Conservation (phyloP, 1,140 invertebrate species). For the Diorhabda elongata region DNA sequence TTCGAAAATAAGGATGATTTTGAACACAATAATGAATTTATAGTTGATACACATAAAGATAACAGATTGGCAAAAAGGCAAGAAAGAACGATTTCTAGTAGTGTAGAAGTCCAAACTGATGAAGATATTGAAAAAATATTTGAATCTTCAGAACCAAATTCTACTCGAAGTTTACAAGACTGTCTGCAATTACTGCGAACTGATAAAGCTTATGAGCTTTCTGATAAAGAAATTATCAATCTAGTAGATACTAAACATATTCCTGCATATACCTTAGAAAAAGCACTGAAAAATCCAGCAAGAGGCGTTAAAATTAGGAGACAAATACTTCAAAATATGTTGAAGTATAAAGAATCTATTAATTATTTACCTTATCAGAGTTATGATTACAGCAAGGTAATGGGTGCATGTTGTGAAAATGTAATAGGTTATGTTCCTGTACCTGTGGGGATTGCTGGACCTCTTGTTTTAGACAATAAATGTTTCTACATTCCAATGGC, state of each 20-base stretch:
- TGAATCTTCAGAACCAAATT: constrained; percentile 37
- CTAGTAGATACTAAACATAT: constrained; percentile 76
- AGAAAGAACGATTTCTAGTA: constrained; percentile 24
- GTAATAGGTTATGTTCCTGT: constrained; percentile 95
- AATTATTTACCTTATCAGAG: constrained; percentile 72
- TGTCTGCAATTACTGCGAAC: constrained; percentile 72
- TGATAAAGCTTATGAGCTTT: constrained; percentile 62
- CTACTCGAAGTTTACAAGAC: constrained; percentile 62
- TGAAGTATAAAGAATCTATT: constrained; percentile 48
- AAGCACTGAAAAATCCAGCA: constrained; percentile 69
- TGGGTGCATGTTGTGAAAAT: constrained; percentile 96
- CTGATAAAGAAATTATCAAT: constrained; percentile 76
- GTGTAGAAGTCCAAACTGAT: constrained; percentile 33
- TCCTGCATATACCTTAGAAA: constrained; percentile 79
- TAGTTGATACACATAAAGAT: not conserved
- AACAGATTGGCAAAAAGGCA: constrained; percentile 17
- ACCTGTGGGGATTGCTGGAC: constrained; percentile 87
- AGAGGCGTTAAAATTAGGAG: constrained; percentile 80
- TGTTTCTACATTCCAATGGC: constrained; percentile 90
- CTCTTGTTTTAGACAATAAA: constrained; percentile 79
- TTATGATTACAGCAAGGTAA: constrained; percentile 81
- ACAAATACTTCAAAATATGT: constrained; percentile 53
- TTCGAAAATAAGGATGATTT: constrained; percentile 69
- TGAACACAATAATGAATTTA: not conserved
- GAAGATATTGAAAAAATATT: constrained; percentile 23